Evolutionary conservation across 2,888 invertebrate genomes (phyloP).

Genomic region (Carabus problematicus): DNA sequence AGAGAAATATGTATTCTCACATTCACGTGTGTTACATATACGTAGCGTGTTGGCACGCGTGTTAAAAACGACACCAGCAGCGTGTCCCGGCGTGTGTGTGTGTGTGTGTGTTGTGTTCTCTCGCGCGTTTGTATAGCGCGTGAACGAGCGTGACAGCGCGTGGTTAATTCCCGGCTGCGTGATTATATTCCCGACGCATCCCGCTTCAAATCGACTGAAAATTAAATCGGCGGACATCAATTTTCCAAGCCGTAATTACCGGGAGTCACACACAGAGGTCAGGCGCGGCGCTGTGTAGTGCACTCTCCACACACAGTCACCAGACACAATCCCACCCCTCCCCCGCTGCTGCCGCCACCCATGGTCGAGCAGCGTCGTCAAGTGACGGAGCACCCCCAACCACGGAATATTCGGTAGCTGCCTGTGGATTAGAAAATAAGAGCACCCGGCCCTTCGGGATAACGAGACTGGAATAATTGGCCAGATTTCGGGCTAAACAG

Average conservation of each 20-base stretch:
- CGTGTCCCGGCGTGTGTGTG: not conserved
- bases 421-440: too few species aligned
- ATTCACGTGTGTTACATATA: not conserved
- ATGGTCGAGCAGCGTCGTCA: not conserved
- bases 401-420: too few species aligned
- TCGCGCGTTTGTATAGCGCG: constrained; percentile 18
- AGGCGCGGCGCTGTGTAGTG: not conserved
- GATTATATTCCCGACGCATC: constrained; percentile 57
- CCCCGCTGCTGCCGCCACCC: not conserved
- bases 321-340: constrained; percentile 5
- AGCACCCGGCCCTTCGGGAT: too few species aligned
- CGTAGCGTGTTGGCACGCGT: not conserved
- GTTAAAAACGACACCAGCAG: constrained; percentile 9
- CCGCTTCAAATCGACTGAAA: constrained; percentile 57
- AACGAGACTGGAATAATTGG: too few species aligned
- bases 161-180: constrained; percentile 48
- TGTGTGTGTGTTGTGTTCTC: constrained; percentile 9
- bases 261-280: constrained; percentile 6
- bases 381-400: not conserved
- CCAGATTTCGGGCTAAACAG: too few species aligned
- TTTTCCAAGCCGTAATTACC: constrained; percentile 55
- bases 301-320: constrained; percentile 1
- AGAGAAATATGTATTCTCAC: not conserved
- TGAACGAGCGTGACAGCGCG: constrained; percentile 34
- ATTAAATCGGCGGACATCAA: constrained; percentile 58